A percentile compares a stretch with the other conserved stretches of the same genome.
Evolutionary conservation across 92 coral and sea anemone genomes (phyloP).

Genomic region (Heliopora coerulea): DNA sequence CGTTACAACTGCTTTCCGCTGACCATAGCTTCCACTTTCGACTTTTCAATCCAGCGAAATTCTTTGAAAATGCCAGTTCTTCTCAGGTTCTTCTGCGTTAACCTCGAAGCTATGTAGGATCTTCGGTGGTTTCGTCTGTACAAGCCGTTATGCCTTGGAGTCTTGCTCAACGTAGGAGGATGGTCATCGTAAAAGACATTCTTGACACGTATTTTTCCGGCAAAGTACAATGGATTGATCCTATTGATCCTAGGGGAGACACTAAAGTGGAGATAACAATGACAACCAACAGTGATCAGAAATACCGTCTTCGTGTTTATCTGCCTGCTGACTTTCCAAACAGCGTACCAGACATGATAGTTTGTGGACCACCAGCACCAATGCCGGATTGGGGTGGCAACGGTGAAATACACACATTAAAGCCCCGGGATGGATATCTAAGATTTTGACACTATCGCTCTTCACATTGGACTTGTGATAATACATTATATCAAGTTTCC

Average conservation of each 20-base stretch:
- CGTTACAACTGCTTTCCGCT: no score
- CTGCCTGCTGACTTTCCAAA: slow-evolving; percentile 74
- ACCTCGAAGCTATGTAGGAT: no score
- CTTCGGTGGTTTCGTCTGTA: no score
- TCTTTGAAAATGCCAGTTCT: no score
- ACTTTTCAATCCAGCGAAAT: no score
- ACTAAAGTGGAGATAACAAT: slow-evolving; percentile 30
- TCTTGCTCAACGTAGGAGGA: slow-evolving; percentile 45
- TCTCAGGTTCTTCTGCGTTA: no score
- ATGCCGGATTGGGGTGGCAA: slow-evolving; percentile 49
- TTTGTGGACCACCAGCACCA: slow-evolving; percentile 21
- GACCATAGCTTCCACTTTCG: no score
- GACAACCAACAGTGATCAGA: slow-evolving; percentile 46
- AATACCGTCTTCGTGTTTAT: slow-evolving; percentile 60
- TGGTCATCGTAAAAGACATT: slow-evolving; percentile 50
- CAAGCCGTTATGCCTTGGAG: slow-evolving; percentile 69
- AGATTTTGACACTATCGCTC: slow-evolving; percentile 38
- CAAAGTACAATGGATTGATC: slow-evolving; percentile 72
- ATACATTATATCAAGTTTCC: slow-evolving; percentile 32
- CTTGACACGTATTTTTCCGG: slow-evolving; percentile 56
- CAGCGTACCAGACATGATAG: slow-evolving; percentile 68
- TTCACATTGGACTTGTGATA: slow-evolving; percentile 21
- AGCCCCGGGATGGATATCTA: slow-evolving; percentile 35
- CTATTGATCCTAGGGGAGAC: slow-evolving; percentile 28
- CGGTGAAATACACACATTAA: slow-evolving; percentile 42